Evolutionary conservation across 2,113 vertebrate genomes (phyloP).

Genomic region (Oophaga pumilio): DNA sequence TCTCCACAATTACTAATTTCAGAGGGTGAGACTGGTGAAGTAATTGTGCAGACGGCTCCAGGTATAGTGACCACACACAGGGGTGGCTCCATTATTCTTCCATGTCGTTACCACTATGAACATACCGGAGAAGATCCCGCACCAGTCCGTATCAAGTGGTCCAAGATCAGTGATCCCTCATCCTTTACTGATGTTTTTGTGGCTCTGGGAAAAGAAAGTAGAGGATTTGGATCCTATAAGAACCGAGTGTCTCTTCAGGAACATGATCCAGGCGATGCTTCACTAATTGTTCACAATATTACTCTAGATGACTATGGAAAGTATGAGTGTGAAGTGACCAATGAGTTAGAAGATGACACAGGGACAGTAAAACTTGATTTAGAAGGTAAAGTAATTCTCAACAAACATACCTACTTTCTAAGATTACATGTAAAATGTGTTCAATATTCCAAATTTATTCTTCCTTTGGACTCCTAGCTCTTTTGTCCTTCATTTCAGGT

Average conservation of each 20-base stretch:
- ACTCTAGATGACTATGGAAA: slow-evolving; percentile 93
- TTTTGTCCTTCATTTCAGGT: slow-evolving; percentile 67
- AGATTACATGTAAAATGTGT: not conserved
- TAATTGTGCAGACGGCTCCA: slow-evolving; percentile 91
- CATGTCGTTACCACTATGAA: slow-evolving; percentile 92
- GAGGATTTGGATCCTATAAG: slow-evolving; percentile 81
- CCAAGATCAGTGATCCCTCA: slow-evolving; percentile 86
- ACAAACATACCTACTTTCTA: not conserved
- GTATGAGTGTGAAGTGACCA: slow-evolving; percentile 94
- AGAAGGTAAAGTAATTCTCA: slow-evolving; percentile 76
- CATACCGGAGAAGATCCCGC: slow-evolving; percentile 74
- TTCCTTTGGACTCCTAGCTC: not conserved
- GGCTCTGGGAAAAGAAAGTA: slow-evolving; percentile 82
- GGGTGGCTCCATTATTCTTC: slow-evolving; percentile 89
- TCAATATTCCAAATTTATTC: not conserved
- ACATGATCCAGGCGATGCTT: slow-evolving; percentile 81
- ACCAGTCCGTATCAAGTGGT: slow-evolving; percentile 93
- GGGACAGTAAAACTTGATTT: slow-evolving; percentile 92
- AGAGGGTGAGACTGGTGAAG: slow-evolving; percentile 89
- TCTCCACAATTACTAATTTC: slow-evolving; percentile 42
- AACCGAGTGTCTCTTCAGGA: slow-evolving; percentile 84
- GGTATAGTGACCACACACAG: slow-evolving; percentile 93
- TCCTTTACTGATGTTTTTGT: slow-evolving; percentile 89
- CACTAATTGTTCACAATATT: slow-evolving; percentile 88
- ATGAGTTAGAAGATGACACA: slow-evolving; percentile 90